Evolutionary conservation across 2,797 vertebrate genomes (phyloP), one percentile per base, ranked within the genome.

Genomic region (Loris lydekkerianus): DNA sequence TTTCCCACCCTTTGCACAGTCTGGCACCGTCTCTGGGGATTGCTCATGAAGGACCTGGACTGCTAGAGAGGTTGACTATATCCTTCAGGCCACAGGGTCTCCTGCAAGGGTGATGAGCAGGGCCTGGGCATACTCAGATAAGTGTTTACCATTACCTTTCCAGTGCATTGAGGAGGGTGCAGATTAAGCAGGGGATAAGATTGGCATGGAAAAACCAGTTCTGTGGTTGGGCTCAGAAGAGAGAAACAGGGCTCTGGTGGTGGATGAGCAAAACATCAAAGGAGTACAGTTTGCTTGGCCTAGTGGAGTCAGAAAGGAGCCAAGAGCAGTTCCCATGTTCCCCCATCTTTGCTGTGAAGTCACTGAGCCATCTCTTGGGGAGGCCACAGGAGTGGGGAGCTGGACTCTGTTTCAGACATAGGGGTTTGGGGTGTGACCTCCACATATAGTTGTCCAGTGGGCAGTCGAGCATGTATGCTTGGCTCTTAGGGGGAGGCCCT

Each of bases 351-450:
- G 34, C 34, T 4, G 0, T 18, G 8, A 18, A 75, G n/a, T 29
- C 0, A 0, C 37, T 6, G 4, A 14, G 40, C 65, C 27, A 0
- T 61, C 65, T 0, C 18, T 37, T 2, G 0, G 5, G 56, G 53
- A 82, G 77, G 49, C 69, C 31, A 7, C 31, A 15, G 5, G 31
- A 60, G 8, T 20, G 40, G 67, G 11, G 3, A 43, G 60, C 58
- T 75, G 43, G 60, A 65, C 67, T 14, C 60, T 1, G 1, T 34
- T 69, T n/a, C n/a, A 77, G 65, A 69, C 23, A 2, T 13, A 17
- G 2, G 23, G 43, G 58, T 73, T 46, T 0, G 20, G 17, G 43
- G 31, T 43, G 53, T 5, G 49, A 2, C 61, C 34, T 86, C 61
- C 82, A 13, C 0, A 0, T n/a, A 5, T 5, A 13, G 0, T 17